Conservation (phyloP, 35 echinoderm and acorn worm genomes). For the Apostichopus californicus region DNA sequence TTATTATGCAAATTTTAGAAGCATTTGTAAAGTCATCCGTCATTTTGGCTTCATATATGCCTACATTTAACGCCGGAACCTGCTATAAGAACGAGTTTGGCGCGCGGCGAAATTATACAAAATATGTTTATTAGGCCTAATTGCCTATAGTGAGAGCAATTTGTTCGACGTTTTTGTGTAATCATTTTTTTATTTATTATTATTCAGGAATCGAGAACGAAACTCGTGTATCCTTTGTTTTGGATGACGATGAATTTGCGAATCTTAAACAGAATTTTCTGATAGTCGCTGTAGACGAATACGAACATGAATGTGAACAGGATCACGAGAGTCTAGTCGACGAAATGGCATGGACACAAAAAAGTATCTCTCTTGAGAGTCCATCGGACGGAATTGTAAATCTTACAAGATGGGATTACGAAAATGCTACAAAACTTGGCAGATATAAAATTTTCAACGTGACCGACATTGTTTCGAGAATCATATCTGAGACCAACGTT, state of each 20-base stretch:
- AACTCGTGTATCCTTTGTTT: neutral
- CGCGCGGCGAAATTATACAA: no score
- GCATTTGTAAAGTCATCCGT: no score
- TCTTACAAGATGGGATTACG: neutral
- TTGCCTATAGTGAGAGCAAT: no score
- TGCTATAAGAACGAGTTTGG: no score
- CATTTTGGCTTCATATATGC: no score
- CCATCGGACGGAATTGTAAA: neutral
- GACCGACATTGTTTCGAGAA: neutral
- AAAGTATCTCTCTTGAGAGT: no score
- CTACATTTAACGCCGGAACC: no score
- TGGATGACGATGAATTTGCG: neutral
- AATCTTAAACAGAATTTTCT: neutral
- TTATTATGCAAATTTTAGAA: no score
- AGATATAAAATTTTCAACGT: neutral
- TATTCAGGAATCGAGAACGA: neutral
- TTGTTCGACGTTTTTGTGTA: no score
- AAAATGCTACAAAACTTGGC: neutral
- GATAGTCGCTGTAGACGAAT: neutral
- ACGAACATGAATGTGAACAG: neutral
- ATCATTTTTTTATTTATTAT: neutral
- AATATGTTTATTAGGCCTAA: no score
- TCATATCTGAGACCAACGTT: neutral
- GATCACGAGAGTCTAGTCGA: neutral
- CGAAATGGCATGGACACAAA: neutral